Conservation (phyloP, 1,140 invertebrate genomes). For the Hycleus cichorii region DNA sequence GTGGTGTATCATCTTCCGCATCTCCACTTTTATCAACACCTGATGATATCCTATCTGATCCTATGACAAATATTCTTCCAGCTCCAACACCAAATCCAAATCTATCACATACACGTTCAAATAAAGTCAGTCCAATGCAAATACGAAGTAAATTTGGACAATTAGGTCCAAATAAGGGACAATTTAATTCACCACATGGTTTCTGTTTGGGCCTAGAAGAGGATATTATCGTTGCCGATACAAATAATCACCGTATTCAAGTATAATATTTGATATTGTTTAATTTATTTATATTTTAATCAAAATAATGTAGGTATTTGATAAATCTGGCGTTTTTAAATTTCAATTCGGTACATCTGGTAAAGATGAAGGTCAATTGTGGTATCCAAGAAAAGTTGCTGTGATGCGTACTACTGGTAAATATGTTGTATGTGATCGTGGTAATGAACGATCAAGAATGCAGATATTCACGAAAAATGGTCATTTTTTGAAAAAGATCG, state of each 20-base stretch:
- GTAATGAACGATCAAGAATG: constrained; percentile 92
- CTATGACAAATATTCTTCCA: constrained; percentile 37
- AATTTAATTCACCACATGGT: constrained; percentile 95
- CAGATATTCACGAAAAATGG: constrained; percentile 89
- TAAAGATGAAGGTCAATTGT: constrained; percentile 91
- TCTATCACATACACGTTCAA: constrained; percentile 48
- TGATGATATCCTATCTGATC: constrained; percentile 38
- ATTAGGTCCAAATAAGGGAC: constrained; percentile 80
- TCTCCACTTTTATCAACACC: constrained; percentile 52
- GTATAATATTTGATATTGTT: constrained; percentile 45
- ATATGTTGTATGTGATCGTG: constrained; percentile 94
- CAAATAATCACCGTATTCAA: constrained; percentile 92
- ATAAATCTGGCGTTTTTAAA: constrained; percentile 81
- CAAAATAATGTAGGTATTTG: constrained; percentile 63
- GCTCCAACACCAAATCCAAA: constrained; percentile 37
- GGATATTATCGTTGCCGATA: constrained; percentile 93
- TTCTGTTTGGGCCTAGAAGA: constrained; percentile 92
- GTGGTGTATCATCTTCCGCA: constrained; percentile 51
- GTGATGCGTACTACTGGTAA: constrained; percentile 81
- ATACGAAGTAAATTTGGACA: constrained; percentile 90
- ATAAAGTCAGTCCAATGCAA: constrained; percentile 74
- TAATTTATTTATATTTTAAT: not conserved
- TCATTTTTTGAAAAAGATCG: constrained; percentile 87
- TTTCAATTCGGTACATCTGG: constrained; percentile 85
- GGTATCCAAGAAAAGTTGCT: constrained; percentile 94